Base-by-base conservation (phyloP, 2,888 invertebrate species). In the Athrips mouffetella region DNA sequence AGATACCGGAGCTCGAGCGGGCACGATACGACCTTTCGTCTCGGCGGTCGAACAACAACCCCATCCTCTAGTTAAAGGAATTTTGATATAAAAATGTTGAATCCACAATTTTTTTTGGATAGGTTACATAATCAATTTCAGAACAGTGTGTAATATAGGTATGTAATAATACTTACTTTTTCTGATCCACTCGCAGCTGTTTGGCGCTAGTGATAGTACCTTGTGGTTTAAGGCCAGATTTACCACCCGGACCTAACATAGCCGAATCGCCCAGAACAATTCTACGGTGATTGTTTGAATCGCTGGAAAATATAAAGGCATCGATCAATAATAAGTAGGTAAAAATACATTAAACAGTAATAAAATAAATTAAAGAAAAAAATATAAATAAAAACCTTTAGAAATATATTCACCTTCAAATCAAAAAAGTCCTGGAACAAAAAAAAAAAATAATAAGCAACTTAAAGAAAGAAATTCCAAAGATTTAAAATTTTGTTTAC, bases 201-300 rank as follows among this genome's bases (percentile, higher is more conserved):
- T 96, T 96, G 20, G 94, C 93, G 74, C 96, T 96, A 48, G 95
- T 96, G 45, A 97, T 93, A 2, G 96, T 96, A 44, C 96, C 96
- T 73, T 96, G 94, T 0, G 95, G 92, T 73, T 97, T 96, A 39
- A 97, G 79, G 11, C 95, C 93, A n/a, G 93, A 90, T 55, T 87
- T 87, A 11, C 86, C 83, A 50, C 95, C 95, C 1, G 96, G 94
- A 1, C 96, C 96, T 64, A 98, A 91, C 91, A 97, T 95, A 0
- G 97, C 97, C 0, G 97, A 98, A 75, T 98, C 98, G 2, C 98
- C 98, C 44, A 97, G 87, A 79, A 97, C 92, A 52, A 98, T 85
- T 0, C 83, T 80, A 27, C 98, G 91, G 73, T 98, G 98, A 76
- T 97, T 97, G 73, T 98, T 98, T 0, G 98, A 98, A 75, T 98